Evolutionary conservation across 1,140 invertebrate genomes (phyloP), one percentile per base, ranked within the genome.

Genomic region (Pentalonia nigronervosa): DNA sequence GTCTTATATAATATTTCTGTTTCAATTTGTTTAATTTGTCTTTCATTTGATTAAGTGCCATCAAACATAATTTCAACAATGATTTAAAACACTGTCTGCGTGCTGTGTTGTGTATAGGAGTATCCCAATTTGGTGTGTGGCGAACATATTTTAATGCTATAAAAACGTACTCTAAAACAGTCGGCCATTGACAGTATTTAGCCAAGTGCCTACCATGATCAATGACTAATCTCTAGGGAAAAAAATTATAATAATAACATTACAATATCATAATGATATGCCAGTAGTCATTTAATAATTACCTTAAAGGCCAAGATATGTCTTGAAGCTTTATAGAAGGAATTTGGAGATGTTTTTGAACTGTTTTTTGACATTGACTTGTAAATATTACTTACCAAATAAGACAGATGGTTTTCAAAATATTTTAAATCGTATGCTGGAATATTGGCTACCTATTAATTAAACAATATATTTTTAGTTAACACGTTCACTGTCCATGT

Each of bases 121-220:
- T 97, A 94, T 97, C 96, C 97, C 97, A 97, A 36, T 97, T 95
- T 0, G 97, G 97, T 41, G 97, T 96, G n/a, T 96, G 96, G 93
- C 96, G 96, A 1, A 97, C 97, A 94, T 97, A 96, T 67, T 95
- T 95, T 97, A 97, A 98, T 45, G 97, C 97, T 91, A 97, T 95
- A 50, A 97, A 95, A 4, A 96, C 96, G 94, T 98, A 98, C 76
- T 97, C 96, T 86, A 98, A 94, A 7, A 97, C 96, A 25, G 96
- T 96, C 92, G 96, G 96, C 97, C 97, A 98, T 92, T 97, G 96
- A 91, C 97, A 96, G 67, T 97, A 97, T 47, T 97, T 96, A 21
- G 96, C 95, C 41, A 98, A 94, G 50, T 95, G 95, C 94, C 96
- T 96, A 3, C 97, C 97, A 94, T 97, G 97, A 92, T 97, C 96